These are phyloP conservation scores for Microtus ochrogaster DNA, from an alignment of 2,113 vertebrate species.

Conservation along the genomic window DNA sequence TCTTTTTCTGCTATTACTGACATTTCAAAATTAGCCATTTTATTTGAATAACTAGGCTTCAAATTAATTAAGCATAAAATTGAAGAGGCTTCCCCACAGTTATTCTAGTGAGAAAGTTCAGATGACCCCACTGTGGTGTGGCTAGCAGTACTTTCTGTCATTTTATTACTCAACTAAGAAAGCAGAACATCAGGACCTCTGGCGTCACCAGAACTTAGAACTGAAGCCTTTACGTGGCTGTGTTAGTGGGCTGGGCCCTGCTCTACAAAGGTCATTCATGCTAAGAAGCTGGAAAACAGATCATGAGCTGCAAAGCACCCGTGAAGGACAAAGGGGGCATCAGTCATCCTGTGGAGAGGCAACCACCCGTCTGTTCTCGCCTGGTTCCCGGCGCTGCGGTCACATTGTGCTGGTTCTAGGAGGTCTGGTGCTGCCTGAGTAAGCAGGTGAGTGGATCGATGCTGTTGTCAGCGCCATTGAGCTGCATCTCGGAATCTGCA, in stretches of 20 bases:
- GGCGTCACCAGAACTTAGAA: neutral
- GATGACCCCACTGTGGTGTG: neutral
- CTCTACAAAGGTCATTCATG: neutral
- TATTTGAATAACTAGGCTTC: constrained; percentile 49
- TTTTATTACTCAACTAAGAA: constrained; percentile 43
- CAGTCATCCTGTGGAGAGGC: neutral
- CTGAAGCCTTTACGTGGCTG: neutral
- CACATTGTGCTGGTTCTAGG: neutral
- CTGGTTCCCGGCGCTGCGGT: neutral
- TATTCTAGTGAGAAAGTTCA: constrained; percentile 4
- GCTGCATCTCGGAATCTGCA: constrained; percentile 23
- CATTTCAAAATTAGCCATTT: constrained; percentile 56
- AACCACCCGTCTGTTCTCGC: neutral
- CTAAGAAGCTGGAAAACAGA: constrained; percentile 42
- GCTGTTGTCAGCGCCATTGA: constrained; percentile 30
- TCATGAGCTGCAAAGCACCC: neutral
- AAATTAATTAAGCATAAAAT: constrained; percentile 50
- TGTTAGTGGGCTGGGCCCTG: neutral
- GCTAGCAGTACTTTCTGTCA: neutral
- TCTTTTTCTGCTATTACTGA: constrained; percentile 53
- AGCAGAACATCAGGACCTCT: neutral
- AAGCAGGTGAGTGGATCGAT: neutral
- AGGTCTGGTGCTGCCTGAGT: neutral
- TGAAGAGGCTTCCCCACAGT: neutral
- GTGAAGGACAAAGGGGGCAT: neutral